Base-by-base conservation (phyloP, 1,140 invertebrate species). In the Epicauta chinensis region DNA sequence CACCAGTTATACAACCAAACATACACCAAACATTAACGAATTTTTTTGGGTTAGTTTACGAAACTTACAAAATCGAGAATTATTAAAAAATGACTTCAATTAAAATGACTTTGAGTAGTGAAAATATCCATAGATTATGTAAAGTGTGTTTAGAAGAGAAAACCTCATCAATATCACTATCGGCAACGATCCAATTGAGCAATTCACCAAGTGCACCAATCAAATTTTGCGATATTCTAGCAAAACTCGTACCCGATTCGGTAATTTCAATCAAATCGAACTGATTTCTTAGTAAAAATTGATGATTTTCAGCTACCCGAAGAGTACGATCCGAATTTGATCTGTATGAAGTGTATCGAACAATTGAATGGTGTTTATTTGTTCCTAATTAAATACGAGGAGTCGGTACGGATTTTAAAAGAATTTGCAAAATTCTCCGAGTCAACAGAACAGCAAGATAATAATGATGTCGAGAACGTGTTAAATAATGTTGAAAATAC, bases 61-160 rank as follows among this genome's bases (percentile, higher is more conserved):
- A n/a, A n/a, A n/a, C n/a, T n/a, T n/a, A n/a, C n/a, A n/a, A n/a
- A n/a, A n/a, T n/a, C n/a, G n/a, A n/a, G n/a, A n/a, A n/a, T n/a
- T n/a, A n/a, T n/a, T n/a, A n/a, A 23, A 23, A 36, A 47, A 47
- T 47, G 45, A 47, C 1, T 17, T 17, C 38, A 0, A 38, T 37
- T 1, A 47, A 23, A 38, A 34, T 17, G 3, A 6, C 14, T 7
- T 12, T 47, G 7, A 29, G 34, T 12, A 13, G 7, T 7, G 45
- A 47, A 32, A 44, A 53, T 32, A 16, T 53, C 11, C 32, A 44
- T 9, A 36, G 45, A 39, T 46, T 53, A 23, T 53, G 51, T 32
- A 53, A 38, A 46, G 13, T 53, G 6, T 53, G 51, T 32, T 39
- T 53, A 11, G 35, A 53, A 53, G 34, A 46, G 16, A 46, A 45